These are phyloP conservation scores for Schizotus pectinicornis DNA, from an alignment of 2,888 invertebrate species.

Conservation along the genomic window DNA sequence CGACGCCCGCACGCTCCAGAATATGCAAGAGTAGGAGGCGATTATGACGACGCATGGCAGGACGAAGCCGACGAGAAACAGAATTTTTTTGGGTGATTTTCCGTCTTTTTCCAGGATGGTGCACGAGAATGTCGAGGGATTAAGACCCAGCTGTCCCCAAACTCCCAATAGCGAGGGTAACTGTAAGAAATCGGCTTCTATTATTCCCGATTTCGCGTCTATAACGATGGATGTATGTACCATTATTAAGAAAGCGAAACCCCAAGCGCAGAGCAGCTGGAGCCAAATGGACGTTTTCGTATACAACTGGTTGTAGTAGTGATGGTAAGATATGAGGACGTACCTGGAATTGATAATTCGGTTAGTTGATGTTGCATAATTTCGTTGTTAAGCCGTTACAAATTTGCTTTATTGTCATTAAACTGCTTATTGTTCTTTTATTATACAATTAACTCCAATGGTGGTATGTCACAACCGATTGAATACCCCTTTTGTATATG, in stretches of 20 bases:
- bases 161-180: constrained; percentile 79
- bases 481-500: too few species aligned
- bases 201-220: constrained; percentile 13
- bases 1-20: constrained; percentile 77
- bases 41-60: constrained; percentile 86
- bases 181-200: constrained; percentile 53
- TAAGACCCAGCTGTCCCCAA: constrained; percentile 86
- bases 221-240: constrained; percentile 57
- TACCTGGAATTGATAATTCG: constrained; percentile 67
- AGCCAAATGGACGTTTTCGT: constrained; percentile 73
- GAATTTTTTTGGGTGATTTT: constrained; percentile 80
- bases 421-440: constrained; percentile 12
- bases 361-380: constrained; percentile 7
- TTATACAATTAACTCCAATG: constrained; percentile 11
- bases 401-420: constrained; percentile 15
- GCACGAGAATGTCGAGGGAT: constrained; percentile 83
- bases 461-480: too few species aligned
- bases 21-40: constrained; percentile 85
- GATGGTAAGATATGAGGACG: constrained; percentile 82
- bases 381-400: constrained; percentile 9
- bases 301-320: constrained; percentile 80
- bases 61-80: constrained; percentile 83
- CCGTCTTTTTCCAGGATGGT: constrained; percentile 82
- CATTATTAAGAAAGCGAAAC: constrained; percentile 75
- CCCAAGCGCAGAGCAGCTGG: constrained; percentile 83